A percentile compares a stretch with the other conserved stretches of the same genome.
Conservation (phyloP, 2,113 vertebrate genomes). For the Corvus cornix region DNA sequence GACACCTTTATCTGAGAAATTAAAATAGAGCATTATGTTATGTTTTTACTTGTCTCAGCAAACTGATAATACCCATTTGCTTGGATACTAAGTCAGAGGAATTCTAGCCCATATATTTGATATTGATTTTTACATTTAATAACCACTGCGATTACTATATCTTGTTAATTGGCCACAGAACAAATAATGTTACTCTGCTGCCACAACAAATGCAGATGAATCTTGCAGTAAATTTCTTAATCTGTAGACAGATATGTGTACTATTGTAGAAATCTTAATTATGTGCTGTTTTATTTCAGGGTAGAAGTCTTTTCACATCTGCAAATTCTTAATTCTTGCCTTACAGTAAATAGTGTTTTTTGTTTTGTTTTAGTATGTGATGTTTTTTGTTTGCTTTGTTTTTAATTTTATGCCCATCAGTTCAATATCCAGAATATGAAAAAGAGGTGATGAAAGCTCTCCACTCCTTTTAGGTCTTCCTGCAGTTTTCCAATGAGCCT, state of each 20-base stretch:
- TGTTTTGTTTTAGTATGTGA: not conserved
- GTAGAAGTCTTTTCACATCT: accelerated
- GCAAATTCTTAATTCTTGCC: not conserved
- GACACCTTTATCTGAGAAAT: not conserved
- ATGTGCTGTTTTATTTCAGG: not conserved
- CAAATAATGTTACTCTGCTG: not conserved
- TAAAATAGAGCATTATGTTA: not conserved
- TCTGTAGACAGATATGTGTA: not conserved
- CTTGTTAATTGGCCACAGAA: not conserved
- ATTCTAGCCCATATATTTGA: not conserved
- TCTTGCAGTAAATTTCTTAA: not conserved
- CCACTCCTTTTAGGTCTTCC: not conserved
- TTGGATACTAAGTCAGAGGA: not conserved
- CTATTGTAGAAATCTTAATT: not conserved
- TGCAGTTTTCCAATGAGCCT: not conserved
- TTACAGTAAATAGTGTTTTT: not conserved
- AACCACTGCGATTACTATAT: not conserved
- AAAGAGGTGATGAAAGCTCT: not conserved
- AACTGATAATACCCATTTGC: not conserved
- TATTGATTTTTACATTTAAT: not conserved
- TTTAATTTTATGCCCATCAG: not conserved
- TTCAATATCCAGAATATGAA: not conserved
- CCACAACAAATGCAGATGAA: not conserved
- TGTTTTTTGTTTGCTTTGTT: not conserved
- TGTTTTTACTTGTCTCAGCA: not conserved